phyloP scores from a whole-genome alignment of 2,888 invertebrate genomes.

The Pterostichus niger region DNA sequence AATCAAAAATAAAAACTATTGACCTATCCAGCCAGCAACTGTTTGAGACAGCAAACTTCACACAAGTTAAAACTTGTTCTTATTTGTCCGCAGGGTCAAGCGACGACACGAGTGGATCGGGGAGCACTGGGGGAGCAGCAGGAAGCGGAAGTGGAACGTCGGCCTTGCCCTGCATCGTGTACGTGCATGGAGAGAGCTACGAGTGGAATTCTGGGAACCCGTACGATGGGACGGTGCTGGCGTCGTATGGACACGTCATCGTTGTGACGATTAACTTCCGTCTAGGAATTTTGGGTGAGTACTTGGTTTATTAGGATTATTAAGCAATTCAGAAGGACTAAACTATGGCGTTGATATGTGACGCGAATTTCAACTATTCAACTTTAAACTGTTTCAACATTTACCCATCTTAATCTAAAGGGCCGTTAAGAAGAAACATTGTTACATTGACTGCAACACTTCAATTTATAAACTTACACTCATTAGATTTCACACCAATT shows the following conservation, averaged over 20 bases:
- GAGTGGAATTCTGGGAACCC: slow-evolving; percentile 98
- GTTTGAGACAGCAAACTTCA: slow-evolving; percentile 59
- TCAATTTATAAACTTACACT: neutral
- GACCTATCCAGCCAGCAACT: slow-evolving; percentile 55
- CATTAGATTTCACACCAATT: neutral
- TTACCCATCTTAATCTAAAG: neutral
- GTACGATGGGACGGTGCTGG: slow-evolving; percentile 97
- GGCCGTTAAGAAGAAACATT: no score
- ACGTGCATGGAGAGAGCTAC: slow-evolving; percentile 96
- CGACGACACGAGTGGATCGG: slow-evolving; percentile 43
- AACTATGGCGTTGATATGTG: slow-evolving; percentile 5
- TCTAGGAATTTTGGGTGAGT: slow-evolving; percentile 91
- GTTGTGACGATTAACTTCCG: slow-evolving; percentile 96
- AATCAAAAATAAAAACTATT: slow-evolving; percentile 50
- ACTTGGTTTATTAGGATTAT: slow-evolving; percentile 42
- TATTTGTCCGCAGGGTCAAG: slow-evolving; percentile 55
- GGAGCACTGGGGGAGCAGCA: slow-evolving; percentile 26
- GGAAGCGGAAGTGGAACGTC: slow-evolving; percentile 42
- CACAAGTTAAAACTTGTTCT: slow-evolving; percentile 51
- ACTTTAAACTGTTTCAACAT: slow-evolving; percentile 4
- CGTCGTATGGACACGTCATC: slow-evolving; percentile 93
- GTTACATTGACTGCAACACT: neutral
- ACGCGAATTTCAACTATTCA: slow-evolving; percentile 9
- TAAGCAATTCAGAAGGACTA: slow-evolving; percentile 42
- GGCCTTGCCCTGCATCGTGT: slow-evolving; percentile 89